phyloP scores from a whole-genome alignment of 2,888 invertebrate genomes.

The Formica aserva region DNA sequence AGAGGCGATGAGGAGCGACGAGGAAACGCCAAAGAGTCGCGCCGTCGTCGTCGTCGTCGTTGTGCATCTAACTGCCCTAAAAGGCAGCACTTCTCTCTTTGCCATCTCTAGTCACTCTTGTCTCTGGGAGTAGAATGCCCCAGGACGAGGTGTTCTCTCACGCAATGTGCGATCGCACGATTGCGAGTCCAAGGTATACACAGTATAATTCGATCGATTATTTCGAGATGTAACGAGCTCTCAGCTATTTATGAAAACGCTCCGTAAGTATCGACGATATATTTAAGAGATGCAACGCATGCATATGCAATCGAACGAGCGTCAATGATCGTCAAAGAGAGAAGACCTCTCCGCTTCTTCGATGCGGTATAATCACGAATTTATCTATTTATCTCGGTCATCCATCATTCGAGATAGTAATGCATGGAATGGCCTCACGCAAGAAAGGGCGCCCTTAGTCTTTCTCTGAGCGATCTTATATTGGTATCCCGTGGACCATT shows the following conservation, averaged over 20 bases:
- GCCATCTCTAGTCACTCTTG: conserved; percentile 78
- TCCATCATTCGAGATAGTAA: background rate
- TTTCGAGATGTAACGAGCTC: background rate
- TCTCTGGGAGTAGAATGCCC: conserved; percentile 71
- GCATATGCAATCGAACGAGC: background rate
- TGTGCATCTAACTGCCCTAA: conserved; percentile 82
- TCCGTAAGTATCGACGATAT: background rate
- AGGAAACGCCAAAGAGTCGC: conserved; percentile 67
- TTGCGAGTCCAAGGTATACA: background rate
- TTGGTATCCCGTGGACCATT: conserved; percentile 25
- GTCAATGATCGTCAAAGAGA: background rate
- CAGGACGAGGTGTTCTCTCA: conserved; percentile 57
- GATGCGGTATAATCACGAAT: background rate
- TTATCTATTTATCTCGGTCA: conserved; percentile 6
- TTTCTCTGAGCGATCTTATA: conserved; percentile 43
- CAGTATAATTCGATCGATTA: background rate
- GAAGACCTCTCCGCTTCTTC: background rate
- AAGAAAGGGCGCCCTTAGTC: background rate
- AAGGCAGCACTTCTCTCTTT: conserved; percentile 79
- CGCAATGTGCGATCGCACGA: conserved; percentile 12
- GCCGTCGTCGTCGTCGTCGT: conserved; percentile 69
- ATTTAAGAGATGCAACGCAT: background rate
- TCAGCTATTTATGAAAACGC: background rate
- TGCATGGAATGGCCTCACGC: background rate
- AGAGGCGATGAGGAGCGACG: conserved; percentile 67